These are phyloP conservation scores for Odontocerum albicorne DNA, from an alignment of 2,888 invertebrate species.

Conservation along the genomic window DNA sequence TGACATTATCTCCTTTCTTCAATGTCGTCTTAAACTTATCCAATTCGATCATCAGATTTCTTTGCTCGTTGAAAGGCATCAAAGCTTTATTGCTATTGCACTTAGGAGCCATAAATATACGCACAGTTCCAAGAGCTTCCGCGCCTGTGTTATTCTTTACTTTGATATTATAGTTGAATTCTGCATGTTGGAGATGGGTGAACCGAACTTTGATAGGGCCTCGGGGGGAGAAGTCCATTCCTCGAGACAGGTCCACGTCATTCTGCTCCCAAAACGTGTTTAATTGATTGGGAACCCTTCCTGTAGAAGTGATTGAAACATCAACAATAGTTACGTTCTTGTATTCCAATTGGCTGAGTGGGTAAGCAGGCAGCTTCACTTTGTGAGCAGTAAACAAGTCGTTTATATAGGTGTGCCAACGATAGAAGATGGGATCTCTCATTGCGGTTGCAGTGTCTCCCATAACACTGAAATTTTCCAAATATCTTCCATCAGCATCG, in stretches of 20 bases:
- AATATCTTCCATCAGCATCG: constrained; percentile 75
- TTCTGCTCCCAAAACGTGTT: constrained; percentile 41
- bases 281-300: constrained; percentile 19
- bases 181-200: constrained; percentile 42
- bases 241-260: constrained; percentile 43
- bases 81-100: constrained; percentile 38
- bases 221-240: constrained; percentile 42
- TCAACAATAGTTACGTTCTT: constrained; percentile 9
- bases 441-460: constrained; percentile 43
- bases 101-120: constrained; percentile 44
- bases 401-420: constrained; percentile 44
- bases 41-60: constrained; percentile 43
- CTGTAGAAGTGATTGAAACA: constrained; percentile 18
- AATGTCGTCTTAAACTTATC: constrained; percentile 43
- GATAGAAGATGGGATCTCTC: constrained; percentile 45
- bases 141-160: constrained; percentile 18
- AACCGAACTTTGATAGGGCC: constrained; percentile 37
- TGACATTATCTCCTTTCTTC: constrained; percentile 65
- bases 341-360: constrained; percentile 36
- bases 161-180: constrained; percentile 36
- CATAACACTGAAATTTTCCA: constrained; percentile 47
- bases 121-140: constrained; percentile 38
- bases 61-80: constrained; percentile 39
- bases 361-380: constrained; percentile 40
- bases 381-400: constrained; percentile 43